A percentile compares a stretch with the other conserved stretches of the same genome.
These are phyloP conservation scores for Papilio polyxenes DNA, from an alignment of 1,140 invertebrate genomes.

Conservation along the genomic window DNA sequence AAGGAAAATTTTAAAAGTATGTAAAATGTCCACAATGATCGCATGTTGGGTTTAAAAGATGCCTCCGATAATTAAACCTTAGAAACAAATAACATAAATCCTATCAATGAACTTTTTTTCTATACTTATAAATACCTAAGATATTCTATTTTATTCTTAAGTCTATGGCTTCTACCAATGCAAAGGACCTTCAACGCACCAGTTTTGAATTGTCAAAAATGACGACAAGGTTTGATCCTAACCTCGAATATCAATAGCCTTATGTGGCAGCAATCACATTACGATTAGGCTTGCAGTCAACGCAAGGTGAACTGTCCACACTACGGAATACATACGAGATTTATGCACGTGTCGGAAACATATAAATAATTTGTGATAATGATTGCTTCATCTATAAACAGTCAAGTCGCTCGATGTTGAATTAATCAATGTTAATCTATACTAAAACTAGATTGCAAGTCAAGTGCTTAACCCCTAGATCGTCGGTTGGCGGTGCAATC, in stretches of 20 bases:
- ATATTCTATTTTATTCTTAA: not conserved
- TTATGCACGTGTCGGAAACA: slow-evolving; percentile 35
- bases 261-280: slow-evolving; percentile 63
- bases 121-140: too few relatives aligned
- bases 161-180: slow-evolving; percentile 2
- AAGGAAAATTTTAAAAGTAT: too few relatives aligned
- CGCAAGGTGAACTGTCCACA: slow-evolving; percentile 46
- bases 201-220: slow-evolving; percentile 31
- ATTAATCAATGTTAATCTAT: not conserved
- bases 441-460: not conserved
- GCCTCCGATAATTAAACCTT: too few relatives aligned
- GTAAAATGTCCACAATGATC: too few relatives aligned
- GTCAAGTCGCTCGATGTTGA: not conserved
- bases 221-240: slow-evolving; percentile 28
- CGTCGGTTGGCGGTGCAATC: too few relatives aligned
- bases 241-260: slow-evolving; percentile 54
- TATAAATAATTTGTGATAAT: not conserved
- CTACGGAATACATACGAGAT: slow-evolving; percentile 44
- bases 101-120: too few relatives aligned
- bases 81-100: too few relatives aligned
- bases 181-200: slow-evolving; percentile 39
- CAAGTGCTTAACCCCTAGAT: too few relatives aligned
- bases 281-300: slow-evolving; percentile 52
- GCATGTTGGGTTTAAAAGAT: too few relatives aligned
- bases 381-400: slow-evolving; percentile 14